A percentile compares a stretch with the other conserved stretches of the same genome.
phyloP scores from a whole-genome alignment of 2,888 invertebrate species.

The Operophtera brumata region DNA sequence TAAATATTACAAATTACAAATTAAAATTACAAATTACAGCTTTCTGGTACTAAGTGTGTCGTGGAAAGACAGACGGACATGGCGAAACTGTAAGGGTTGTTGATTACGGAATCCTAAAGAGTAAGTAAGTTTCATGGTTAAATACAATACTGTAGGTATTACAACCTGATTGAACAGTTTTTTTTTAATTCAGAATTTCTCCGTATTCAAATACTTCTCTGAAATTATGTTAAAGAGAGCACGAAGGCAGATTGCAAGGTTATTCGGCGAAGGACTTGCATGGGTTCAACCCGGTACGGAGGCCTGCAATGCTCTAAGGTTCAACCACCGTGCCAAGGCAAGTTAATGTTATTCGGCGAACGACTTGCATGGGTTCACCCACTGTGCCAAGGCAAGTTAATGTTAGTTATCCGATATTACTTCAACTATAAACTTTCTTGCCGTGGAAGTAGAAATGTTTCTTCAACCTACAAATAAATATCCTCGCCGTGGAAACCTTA shows the following conservation, averaged over 20 bases:
- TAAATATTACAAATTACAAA: too few relatives aligned
- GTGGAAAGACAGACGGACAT: too few relatives aligned
- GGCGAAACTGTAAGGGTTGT: too few relatives aligned
- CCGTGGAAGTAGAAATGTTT: neutral
- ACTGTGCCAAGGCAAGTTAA: neutral
- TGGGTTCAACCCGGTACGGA: conserved; percentile 12
- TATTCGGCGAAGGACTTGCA: conserved; percentile 10
- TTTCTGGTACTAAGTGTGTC: too few relatives aligned
- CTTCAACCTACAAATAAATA: neutral
- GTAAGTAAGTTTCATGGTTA: too few relatives aligned
- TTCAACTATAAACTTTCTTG: neutral
- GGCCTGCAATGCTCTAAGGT: too few relatives aligned
- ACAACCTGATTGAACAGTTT: neutral
- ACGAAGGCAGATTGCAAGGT: conserved; percentile 12
- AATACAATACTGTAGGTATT: too few relatives aligned
- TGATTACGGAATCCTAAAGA: too few relatives aligned
- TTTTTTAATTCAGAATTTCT: neutral
- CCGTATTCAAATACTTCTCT: neutral
- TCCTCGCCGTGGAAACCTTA: too few relatives aligned
- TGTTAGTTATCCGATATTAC: conserved; percentile 3
- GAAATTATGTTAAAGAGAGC: conserved; percentile 3
- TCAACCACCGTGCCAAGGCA: conserved; percentile 19
- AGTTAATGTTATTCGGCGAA: conserved; percentile 13
- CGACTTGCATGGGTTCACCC: conserved; percentile 9
- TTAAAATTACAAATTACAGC: too few relatives aligned